Conservation (phyloP, 2,888 invertebrate genomes). For the Drosophila maculinotata region DNA sequence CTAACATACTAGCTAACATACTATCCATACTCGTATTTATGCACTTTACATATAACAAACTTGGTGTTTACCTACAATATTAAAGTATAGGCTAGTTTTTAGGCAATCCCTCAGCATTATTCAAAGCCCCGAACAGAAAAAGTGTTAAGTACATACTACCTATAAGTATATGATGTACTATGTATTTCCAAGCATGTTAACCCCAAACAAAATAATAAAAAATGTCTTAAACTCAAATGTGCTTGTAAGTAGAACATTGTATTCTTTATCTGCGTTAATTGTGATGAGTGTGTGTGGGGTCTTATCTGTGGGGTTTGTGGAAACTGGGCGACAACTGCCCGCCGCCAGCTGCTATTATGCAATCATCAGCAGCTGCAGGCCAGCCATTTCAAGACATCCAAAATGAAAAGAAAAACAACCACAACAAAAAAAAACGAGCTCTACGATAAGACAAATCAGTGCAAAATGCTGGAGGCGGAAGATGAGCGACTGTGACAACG, state of each 20-base stretch:
- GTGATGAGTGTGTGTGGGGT: conserved; percentile 1
- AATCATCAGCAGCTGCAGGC: conserved; percentile 40
- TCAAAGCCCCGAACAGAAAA: conserved; percentile 30
- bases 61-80: conserved; percentile 55
- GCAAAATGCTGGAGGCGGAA: conserved; percentile 59
- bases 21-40: conserved; percentile 47
- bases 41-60: conserved; percentile 46
- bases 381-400: conserved; percentile 23
- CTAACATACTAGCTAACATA: background rate
- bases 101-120: conserved; percentile 60
- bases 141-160: conserved; percentile 28
- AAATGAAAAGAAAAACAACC: conserved; percentile 6
- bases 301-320: conserved; percentile 53
- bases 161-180: conserved; percentile 30
- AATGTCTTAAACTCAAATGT: conserved; percentile 36
- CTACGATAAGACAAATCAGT: conserved; percentile 64
- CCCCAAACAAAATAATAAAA: conserved; percentile 48
- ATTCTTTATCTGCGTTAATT: conserved; percentile 25
- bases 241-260: conserved; percentile 35
- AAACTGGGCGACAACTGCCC: conserved; percentile 57
- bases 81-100: conserved; percentile 46
- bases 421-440: background rate
- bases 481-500: conserved; percentile 51
- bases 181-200: conserved; percentile 73
- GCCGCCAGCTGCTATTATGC: conserved; percentile 54